Conservation (phyloP, 92 coral and sea anemone genomes). For the Hydrozoanthus gracilis region DNA sequence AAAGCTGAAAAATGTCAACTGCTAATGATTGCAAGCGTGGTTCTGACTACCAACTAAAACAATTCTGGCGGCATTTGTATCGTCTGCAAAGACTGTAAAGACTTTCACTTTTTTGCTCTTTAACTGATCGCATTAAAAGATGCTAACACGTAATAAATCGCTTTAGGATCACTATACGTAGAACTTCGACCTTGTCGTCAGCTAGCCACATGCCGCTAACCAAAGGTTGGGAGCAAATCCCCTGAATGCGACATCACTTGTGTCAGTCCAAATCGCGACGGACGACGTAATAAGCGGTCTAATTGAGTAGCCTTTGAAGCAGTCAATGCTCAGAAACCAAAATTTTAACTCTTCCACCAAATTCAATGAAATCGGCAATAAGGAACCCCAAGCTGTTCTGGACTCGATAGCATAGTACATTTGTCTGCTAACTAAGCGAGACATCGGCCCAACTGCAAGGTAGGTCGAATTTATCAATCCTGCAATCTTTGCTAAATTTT, state of each 20-base stretch:
- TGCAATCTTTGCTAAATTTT: background rate
- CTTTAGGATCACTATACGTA: background rate
- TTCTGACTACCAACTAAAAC: background rate
- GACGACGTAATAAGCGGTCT: background rate
- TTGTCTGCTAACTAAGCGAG: background rate
- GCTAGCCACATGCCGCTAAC: background rate
- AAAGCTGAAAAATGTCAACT: background rate
- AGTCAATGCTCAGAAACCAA: slow-evolving; percentile 38
- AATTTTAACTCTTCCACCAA: slow-evolving; percentile 53
- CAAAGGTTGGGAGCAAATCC: slow-evolving; percentile 39
- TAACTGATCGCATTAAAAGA: too few relatives aligned
- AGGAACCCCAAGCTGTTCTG: slow-evolving; percentile 50
- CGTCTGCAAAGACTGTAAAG: background rate
- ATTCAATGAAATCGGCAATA: slow-evolving; percentile 28
- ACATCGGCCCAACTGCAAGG: background rate
- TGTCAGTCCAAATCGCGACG: slow-evolving; percentile 35
- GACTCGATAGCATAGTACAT: slow-evolving; percentile 17
- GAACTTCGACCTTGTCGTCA: background rate
- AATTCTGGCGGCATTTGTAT: background rate
- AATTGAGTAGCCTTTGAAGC: slow-evolving; percentile 29
- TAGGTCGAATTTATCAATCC: background rate
- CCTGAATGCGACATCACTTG: slow-evolving; percentile 52
- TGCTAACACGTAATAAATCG: too few relatives aligned
- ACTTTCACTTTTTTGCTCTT: too few relatives aligned
- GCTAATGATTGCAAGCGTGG: background rate